Conservation (phyloP, 2,888 invertebrate species). For the Athalia circularis region DNA sequence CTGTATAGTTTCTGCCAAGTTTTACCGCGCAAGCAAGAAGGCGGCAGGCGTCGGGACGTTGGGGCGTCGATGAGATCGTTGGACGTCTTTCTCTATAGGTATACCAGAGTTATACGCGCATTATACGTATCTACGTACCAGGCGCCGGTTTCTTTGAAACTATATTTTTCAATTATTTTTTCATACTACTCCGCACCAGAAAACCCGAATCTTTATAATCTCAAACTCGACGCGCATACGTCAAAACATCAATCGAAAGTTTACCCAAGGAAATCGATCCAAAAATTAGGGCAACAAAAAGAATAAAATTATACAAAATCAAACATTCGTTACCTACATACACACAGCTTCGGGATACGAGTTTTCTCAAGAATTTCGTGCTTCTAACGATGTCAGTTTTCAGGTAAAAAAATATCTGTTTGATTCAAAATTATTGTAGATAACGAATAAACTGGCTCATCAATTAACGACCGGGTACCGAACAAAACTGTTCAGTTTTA, state of each 20-base stretch:
- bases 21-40: background rate
- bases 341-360: too few species aligned
- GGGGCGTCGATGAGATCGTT: background rate
- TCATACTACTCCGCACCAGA: background rate
- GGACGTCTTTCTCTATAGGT: too few species aligned
- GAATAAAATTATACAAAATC: background rate
- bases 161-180: constrained; percentile 18
- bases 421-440: background rate
- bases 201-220: constrained; percentile 9
- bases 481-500: constrained; percentile 39
- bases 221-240: background rate
- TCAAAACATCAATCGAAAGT: constrained; percentile 31
- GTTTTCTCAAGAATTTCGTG: too few species aligned
- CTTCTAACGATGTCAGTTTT: too few species aligned
- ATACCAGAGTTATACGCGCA: too few species aligned
- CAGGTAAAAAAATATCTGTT: background rate
- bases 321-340: background rate
- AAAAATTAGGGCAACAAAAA: constrained; percentile 10
- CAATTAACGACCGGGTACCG: constrained; percentile 27
- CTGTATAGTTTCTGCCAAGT: constrained; percentile 44
- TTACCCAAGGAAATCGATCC: constrained; percentile 11
- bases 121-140: too few species aligned
- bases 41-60: constrained; percentile 5
- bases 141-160: constrained; percentile 26
- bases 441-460: too few species aligned